A percentile compares a stretch with the other conserved stretches of the same genome.
phyloP scores from a whole-genome alignment of 2,113 vertebrate species.

The Hiodon tergisus region DNA sequence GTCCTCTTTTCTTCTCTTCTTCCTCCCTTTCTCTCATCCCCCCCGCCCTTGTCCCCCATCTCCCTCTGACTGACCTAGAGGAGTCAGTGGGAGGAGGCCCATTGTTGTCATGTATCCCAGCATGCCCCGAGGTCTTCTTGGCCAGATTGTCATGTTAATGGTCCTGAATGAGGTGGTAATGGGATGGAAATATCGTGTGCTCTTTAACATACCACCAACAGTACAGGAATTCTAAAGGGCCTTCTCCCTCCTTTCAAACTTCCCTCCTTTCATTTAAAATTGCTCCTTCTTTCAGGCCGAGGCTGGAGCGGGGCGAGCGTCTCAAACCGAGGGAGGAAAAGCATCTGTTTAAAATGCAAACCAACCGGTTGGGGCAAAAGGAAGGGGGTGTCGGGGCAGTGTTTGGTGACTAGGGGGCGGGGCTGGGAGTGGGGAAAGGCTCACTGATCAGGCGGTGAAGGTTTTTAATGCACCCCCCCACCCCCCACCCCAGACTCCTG shows the following conservation, averaged over 20 bases:
- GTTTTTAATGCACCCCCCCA: not conserved
- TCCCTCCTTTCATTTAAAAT: conserved; percentile 4
- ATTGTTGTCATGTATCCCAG: conserved; percentile 34
- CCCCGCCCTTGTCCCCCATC: not conserved
- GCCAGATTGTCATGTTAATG: conserved; percentile 46
- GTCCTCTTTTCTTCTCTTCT: conserved; percentile 13
- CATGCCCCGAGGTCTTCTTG: conserved; percentile 30
- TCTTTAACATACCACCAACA: conserved; percentile 29
- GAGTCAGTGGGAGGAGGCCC: conserved; percentile 26
- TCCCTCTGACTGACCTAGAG: conserved; percentile 16
- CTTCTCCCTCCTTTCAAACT: conserved; percentile 2
- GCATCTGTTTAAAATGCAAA: conserved; percentile 12
- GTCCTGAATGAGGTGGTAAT: conserved; percentile 44
- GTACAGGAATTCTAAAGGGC: conserved; percentile 7
- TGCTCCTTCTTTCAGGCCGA: conserved; percentile 10
- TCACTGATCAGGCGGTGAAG: not conserved
- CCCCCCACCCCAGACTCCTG: not conserved
- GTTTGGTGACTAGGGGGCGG: not conserved
- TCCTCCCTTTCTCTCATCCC: not conserved
- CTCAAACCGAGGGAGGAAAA: conserved; percentile 16
- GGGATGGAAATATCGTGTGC: conserved; percentile 45
- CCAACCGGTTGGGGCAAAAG: not conserved
- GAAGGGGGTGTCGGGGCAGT: not conserved
- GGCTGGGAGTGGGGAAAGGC: not conserved
- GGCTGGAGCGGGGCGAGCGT: conserved; percentile 13